A percentile compares a stretch with the other conserved stretches of the same genome.
These are phyloP conservation scores for Manacus vitellinus DNA, from an alignment of 2,113 vertebrate genomes.

Conservation along the genomic window DNA sequence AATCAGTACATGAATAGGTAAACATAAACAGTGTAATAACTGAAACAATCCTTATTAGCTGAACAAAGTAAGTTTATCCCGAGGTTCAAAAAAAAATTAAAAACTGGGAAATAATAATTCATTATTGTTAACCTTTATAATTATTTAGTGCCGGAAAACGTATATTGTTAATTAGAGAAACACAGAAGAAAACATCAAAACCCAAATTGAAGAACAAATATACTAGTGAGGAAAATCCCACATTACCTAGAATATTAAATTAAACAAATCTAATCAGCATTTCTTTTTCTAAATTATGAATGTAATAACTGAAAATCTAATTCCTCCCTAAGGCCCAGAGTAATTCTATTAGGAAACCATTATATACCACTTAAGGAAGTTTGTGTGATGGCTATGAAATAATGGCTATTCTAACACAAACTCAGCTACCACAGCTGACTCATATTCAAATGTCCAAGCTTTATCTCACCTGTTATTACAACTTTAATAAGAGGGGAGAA, in stretches of 20 bases:
- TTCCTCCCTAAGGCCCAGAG: not conserved
- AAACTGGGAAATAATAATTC: not conserved
- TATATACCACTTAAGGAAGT: not conserved
- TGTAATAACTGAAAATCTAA: not conserved
- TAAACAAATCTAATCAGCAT: conserved; percentile 9
- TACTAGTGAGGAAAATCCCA: not conserved
- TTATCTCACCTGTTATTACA: not conserved
- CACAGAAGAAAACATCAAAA: not conserved
- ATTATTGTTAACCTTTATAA: not conserved
- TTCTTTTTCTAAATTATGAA: conserved; percentile 15
- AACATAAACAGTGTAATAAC: not conserved
- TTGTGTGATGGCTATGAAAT: not conserved
- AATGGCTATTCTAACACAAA: not conserved
- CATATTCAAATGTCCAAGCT: not conserved
- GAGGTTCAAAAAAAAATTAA: not conserved
- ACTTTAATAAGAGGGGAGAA: not conserved
- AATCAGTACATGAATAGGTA: not conserved
- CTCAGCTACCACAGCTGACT: not conserved
- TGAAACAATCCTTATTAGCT: not conserved
- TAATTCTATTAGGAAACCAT: not conserved
- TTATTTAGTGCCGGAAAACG: not conserved
- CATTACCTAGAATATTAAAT: conserved; percentile 16
- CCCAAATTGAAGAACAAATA: not conserved
- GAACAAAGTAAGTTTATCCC: not conserved
- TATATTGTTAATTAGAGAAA: not conserved